phyloP scores from a whole-genome alignment of 30 jellyfish, hydroid and myxozoan genomes.

The Sanderia malayensis region DNA sequence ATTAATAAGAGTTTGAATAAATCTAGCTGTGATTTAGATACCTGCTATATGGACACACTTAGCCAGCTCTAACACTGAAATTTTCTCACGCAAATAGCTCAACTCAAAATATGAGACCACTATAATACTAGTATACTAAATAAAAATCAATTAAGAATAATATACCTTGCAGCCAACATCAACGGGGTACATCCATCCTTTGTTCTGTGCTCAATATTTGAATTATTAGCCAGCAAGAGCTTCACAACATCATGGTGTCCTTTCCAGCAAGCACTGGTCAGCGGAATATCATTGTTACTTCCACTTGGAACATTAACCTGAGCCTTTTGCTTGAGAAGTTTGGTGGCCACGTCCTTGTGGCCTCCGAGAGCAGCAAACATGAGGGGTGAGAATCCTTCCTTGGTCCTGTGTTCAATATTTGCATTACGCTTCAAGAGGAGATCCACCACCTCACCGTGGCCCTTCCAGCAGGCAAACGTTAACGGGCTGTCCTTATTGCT shows the following conservation, averaged over 20 bases:
- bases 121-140: too few species aligned
- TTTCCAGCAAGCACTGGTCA: conserved; percentile 99
- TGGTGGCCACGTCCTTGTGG: conserved; percentile 92
- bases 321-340: conserved; percentile 71
- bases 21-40: too few species aligned
- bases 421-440: conserved; percentile 77
- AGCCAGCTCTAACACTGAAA: too few species aligned
- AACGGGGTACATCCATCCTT: conserved; percentile 98
- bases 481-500: conserved; percentile 94
- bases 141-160: background rate
- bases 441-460: conserved; percentile 88
- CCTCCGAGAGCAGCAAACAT: conserved; percentile 99
- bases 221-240: conserved; percentile 66
- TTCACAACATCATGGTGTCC: conserved; percentile 95
- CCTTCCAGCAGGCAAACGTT: conserved; percentile 98
- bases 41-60: too few species aligned
- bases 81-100: too few species aligned
- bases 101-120: too few species aligned
- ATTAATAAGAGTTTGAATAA: too few species aligned
- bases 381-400: conserved; percentile 96
- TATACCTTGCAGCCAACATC: conserved; percentile 98
- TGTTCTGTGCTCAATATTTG: conserved; percentile 92
- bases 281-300: conserved; percentile 87
- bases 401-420: conserved; percentile 91
- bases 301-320: conserved; percentile 97